A percentile compares a stretch with the other conserved stretches of the same genome.
phyloP scores from a whole-genome alignment of 2,113 vertebrate genomes.

The Macroglossus sobrinus region DNA sequence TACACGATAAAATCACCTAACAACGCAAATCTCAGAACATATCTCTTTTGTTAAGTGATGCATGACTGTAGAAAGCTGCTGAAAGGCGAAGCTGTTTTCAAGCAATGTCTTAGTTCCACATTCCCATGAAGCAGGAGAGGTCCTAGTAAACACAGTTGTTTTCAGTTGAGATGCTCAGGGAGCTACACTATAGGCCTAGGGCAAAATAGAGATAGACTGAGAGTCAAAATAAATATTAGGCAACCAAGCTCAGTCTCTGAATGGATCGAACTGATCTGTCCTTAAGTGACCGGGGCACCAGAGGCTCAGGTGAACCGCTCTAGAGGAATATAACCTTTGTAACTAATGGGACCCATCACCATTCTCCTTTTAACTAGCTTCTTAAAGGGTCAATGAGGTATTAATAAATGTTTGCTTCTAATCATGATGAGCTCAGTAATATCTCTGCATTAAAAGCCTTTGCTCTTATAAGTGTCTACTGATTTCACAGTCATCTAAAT shows the following conservation, averaged over 20 bases:
- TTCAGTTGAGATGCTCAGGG: neutral
- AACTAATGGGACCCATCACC: neutral
- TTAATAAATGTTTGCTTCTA: neutral
- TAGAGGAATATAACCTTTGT: neutral
- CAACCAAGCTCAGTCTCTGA: neutral
- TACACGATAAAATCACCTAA: too few relatives aligned
- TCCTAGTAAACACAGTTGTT: neutral
- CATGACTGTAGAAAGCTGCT: neutral
- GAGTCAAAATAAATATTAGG: neutral
- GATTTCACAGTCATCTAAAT: neutral
- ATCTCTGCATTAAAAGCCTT: neutral
- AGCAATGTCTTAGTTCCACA: conserved; percentile 19
- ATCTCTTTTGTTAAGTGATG: too few relatives aligned
- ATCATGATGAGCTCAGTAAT: neutral
- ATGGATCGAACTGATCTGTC: neutral
- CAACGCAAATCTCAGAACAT: too few relatives aligned
- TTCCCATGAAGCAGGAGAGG: neutral
- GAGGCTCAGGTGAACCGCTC: neutral
- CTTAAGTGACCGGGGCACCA: neutral
- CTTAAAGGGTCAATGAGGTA: neutral
- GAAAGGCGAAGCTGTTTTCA: neutral
- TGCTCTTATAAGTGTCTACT: neutral
- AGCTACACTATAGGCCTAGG: neutral
- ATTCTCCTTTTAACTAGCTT: neutral
- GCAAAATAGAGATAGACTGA: neutral